A percentile compares a stretch with the other conserved stretches of the same genome.
Evolutionary conservation across 2,888 invertebrate genomes (phyloP).

Genomic region (Caenorhabditis becei): DNA sequence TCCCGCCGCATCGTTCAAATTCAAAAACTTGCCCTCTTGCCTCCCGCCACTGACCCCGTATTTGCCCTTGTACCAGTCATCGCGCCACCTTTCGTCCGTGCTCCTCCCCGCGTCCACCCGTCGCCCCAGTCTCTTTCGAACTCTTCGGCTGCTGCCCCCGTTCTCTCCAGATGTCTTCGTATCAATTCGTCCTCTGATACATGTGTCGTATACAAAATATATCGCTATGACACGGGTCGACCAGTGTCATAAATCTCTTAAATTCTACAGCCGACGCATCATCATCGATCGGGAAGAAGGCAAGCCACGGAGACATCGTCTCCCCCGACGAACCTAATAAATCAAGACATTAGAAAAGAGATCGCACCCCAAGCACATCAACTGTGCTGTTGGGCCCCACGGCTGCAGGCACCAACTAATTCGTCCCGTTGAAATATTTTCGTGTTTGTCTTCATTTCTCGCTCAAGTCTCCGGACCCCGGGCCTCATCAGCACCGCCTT

Average conservation of each 20-base stretch:
- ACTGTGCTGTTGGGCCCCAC: no score
- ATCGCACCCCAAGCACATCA: slow-evolving; percentile 15
- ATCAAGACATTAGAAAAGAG: slow-evolving; percentile 54
- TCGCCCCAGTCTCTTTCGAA: neutral
- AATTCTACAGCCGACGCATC: slow-evolving; percentile 37
- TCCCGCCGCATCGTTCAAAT: slow-evolving; percentile 16
- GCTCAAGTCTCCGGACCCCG: neutral
- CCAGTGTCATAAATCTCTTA: slow-evolving; percentile 55
- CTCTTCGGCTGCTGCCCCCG: neutral
- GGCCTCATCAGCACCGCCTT: slow-evolving; percentile 10
- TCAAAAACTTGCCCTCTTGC: slow-evolving; percentile 18
- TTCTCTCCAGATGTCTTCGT: slow-evolving; percentile 40
- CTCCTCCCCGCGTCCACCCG: no score
- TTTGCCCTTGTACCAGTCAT: slow-evolving; percentile 35
- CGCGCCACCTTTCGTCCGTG: slow-evolving; percentile 14
- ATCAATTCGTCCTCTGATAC: slow-evolving; percentile 47
- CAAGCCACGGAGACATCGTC: slow-evolving; percentile 6
- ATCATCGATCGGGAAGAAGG: slow-evolving; percentile 32
- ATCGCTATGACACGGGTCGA: slow-evolving; percentile 45
- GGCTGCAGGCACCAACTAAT: slow-evolving; percentile 31
- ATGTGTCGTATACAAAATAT: slow-evolving; percentile 38
- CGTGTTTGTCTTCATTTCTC: slow-evolving; percentile 18
- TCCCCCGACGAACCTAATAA: slow-evolving; percentile 54
- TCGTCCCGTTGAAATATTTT: slow-evolving; percentile 52
- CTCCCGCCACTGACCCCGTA: no score